phyloP scores from a whole-genome alignment of 2,797 vertebrate genomes.

The Brachymystax lenok region DNA sequence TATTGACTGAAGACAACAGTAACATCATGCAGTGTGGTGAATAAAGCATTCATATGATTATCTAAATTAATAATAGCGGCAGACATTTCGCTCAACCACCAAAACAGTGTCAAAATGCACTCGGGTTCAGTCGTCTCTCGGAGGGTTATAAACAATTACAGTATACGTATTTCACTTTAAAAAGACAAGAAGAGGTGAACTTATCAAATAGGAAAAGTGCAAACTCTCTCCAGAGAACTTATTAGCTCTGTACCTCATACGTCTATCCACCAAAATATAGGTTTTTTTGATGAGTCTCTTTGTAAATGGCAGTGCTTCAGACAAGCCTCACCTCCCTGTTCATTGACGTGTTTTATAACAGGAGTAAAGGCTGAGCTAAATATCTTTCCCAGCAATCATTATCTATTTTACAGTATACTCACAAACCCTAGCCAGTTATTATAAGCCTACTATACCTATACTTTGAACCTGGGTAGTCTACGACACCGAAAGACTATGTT shows the following conservation, averaged over 20 bases:
- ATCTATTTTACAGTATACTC: too few relatives aligned
- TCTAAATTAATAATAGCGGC: background rate
- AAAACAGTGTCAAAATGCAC: too few relatives aligned
- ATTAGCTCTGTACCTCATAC: constrained; percentile 23
- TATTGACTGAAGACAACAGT: too few relatives aligned
- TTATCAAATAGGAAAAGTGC: constrained; percentile 26
- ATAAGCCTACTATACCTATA: too few relatives aligned
- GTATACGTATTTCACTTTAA: constrained; percentile 2
- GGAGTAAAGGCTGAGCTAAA: too few relatives aligned
- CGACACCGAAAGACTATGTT: background rate
- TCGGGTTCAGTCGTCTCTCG: background rate
- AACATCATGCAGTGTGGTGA: background rate
- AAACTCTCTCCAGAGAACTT: constrained; percentile 27
- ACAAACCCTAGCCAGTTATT: too few relatives aligned
- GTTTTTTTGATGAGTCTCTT: background rate
- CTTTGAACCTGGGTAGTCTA: background rate
- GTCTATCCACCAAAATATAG: background rate
- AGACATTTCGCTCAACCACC: background rate
- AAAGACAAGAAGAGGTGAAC: constrained; percentile 27
- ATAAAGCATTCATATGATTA: background rate
- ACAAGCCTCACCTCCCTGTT: background rate
- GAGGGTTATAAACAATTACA: background rate
- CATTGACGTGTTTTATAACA: background rate
- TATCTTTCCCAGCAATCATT: too few relatives aligned
- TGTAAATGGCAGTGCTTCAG: too few relatives aligned